Conservation (phyloP, 92 coral and sea anemone species). For the Parazoanthus atlanticus region DNA sequence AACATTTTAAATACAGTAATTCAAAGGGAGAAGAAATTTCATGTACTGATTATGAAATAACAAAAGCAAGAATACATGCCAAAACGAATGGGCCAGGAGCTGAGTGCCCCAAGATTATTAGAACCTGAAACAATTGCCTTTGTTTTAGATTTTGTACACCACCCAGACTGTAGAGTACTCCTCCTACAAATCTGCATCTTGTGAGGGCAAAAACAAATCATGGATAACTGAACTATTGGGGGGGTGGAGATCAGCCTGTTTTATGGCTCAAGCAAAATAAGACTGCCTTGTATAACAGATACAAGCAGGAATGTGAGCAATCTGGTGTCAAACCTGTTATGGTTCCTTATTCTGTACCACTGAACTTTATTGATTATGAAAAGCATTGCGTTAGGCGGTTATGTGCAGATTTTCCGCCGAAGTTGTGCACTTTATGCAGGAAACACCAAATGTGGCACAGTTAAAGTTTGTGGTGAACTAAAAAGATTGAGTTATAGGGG, state of each 20-base stretch:
- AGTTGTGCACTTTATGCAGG: too few relatives aligned
- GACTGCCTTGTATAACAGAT: conserved; percentile 32
- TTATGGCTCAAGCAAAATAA: conserved; percentile 44
- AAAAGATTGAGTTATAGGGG: too few relatives aligned
- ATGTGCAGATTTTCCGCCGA: too few relatives aligned
- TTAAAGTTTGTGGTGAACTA: too few relatives aligned
- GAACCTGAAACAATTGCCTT: conserved; percentile 41
- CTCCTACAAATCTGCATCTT: conserved; percentile 11
- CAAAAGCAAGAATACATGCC: conserved; percentile 24
- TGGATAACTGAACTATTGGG: conserved; percentile 39
- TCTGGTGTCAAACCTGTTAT: conserved; percentile 6
- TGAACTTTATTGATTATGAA: too few relatives aligned
- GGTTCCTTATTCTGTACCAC: too few relatives aligned
- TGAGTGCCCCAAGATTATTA: conserved; percentile 1
- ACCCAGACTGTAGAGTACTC: conserved; percentile 4
- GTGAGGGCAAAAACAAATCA: conserved; percentile 25
- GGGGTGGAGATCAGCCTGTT: conserved; percentile 50
- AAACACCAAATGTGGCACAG: too few relatives aligned
- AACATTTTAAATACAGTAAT: conserved; percentile 5
- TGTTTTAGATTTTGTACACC: conserved; percentile 32
- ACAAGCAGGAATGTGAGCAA: conserved; percentile 41
- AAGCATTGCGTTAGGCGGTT: too few relatives aligned
- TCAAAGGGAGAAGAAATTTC: conserved; percentile 16
- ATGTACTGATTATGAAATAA: conserved; percentile 33
- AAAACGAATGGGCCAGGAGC: conserved; percentile 24